Percentiles rank a stretch among this genome's conserved stretches.
Evolutionary conservation across 2,888 invertebrate genomes (phyloP).

Genomic region (Cerceris ruficornis): DNA sequence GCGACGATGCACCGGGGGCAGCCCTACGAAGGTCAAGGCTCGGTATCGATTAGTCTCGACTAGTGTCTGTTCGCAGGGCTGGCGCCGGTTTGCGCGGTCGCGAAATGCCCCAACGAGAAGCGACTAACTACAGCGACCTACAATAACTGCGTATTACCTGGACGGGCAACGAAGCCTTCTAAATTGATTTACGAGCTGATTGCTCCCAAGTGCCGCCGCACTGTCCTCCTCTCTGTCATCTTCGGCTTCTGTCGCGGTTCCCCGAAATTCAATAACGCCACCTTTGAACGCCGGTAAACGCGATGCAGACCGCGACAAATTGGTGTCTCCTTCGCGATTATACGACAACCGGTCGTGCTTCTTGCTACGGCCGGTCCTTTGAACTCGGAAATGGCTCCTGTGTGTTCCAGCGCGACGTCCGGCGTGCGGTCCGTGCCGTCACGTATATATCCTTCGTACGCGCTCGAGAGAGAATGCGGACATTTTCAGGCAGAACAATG

Average conservation of each 20-base stretch:
- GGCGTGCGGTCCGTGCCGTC: not conserved
- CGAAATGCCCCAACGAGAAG: not conserved
- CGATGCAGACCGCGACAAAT: constrained; percentile 31
- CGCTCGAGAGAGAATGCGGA: constrained; percentile 1
- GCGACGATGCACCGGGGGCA: constrained; percentile 45
- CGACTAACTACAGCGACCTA: not conserved
- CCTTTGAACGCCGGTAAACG: not conserved
- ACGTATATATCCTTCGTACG: not conserved
- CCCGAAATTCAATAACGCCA: constrained; percentile 42
- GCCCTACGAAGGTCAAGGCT: constrained; percentile 68
- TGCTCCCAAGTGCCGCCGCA: constrained; percentile 6
- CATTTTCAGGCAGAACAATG: constrained; percentile 12
- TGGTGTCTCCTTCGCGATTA: constrained; percentile 17
- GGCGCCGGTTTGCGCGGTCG: constrained; percentile 16
- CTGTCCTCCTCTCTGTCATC: not conserved
- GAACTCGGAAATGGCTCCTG: constrained; percentile 22
- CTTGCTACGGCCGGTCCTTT: constrained; percentile 38
- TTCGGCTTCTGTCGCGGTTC: not conserved
- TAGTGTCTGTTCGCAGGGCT: constrained; percentile 50
- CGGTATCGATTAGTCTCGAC: constrained; percentile 59
- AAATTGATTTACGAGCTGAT: constrained; percentile 54
- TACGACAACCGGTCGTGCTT: not conserved
- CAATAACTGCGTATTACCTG: constrained; percentile 41
- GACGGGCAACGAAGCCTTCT: constrained; percentile 33
- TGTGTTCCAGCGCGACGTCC: not conserved